These are phyloP conservation scores for Dysmachus trigonus DNA, from an alignment of 2,888 invertebrate genomes.

Conservation along the genomic window DNA sequence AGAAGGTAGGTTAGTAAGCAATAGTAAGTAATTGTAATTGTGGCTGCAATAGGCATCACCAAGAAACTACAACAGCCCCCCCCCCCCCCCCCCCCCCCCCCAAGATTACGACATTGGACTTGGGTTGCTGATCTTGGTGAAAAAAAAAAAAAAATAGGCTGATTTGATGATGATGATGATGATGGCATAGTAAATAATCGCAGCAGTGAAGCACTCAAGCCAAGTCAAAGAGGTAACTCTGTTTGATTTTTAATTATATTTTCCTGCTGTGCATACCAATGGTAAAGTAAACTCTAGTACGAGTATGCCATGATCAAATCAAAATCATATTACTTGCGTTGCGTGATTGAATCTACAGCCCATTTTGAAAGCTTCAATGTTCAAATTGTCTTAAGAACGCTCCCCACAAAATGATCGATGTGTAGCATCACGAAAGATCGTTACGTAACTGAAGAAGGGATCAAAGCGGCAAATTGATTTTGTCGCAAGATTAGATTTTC, in stretches of 20 bases:
- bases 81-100: too few species aligned
- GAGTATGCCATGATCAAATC: background rate
- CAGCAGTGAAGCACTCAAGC: background rate
- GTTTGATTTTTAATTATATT: background rate
- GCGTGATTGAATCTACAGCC: background rate
- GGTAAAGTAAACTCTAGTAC: background rate
- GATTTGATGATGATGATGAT: slow-evolving; percentile 1
- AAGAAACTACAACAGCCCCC: background rate
- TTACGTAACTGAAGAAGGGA: background rate
- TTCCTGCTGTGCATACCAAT: background rate
- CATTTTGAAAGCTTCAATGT: too few species aligned
- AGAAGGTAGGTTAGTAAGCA: background rate
- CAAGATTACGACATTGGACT: background rate
- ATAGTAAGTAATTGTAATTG: background rate
- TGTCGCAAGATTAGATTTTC: slow-evolving; percentile 13
- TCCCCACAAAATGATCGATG: slow-evolving; percentile 1
- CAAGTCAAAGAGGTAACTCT: background rate
- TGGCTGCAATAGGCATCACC: background rate
- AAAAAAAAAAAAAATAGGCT: background rate
- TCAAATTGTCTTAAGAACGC: background rate
- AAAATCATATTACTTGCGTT: background rate
- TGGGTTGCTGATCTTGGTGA: background rate
- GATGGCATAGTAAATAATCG: background rate
- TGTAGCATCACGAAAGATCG: background rate
- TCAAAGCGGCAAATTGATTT: background rate